Conservation (phyloP, 2,797 vertebrate species). For the Xenentodon cancila region DNA sequence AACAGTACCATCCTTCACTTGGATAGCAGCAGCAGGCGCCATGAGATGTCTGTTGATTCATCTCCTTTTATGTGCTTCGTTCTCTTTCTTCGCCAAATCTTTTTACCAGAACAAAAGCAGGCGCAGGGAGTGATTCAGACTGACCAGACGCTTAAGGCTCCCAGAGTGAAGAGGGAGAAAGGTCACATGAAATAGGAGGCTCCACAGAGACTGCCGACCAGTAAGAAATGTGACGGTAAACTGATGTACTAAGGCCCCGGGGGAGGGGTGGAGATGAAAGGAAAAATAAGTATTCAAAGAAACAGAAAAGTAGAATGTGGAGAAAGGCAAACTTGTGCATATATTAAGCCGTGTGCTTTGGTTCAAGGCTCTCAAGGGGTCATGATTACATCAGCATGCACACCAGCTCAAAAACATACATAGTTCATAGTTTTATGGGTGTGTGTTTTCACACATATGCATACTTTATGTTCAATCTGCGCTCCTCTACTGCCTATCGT, state of each 20-base stretch:
- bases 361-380: slow-evolving; percentile 25
- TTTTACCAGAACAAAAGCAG: slow-evolving; percentile 76
- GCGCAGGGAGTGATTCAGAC: slow-evolving; percentile 70
- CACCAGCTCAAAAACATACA: slow-evolving; percentile 26
- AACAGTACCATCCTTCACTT: slow-evolving; percentile 62
- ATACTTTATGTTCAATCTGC: slow-evolving; percentile 23
- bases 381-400: slow-evolving; percentile 21
- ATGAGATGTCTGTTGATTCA: slow-evolving; percentile 73
- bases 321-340: slow-evolving; percentile 11
- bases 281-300: slow-evolving; percentile 52
- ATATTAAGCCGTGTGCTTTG: slow-evolving; percentile 17
- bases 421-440: slow-evolving; percentile 16
- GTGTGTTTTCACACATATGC: slow-evolving; percentile 5
- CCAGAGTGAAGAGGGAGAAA: slow-evolving; percentile 65
- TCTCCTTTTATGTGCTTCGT: slow-evolving; percentile 63
- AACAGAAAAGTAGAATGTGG: slow-evolving; percentile 33
- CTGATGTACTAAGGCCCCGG: slow-evolving; percentile 65
- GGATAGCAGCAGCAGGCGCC: slow-evolving; percentile 55
- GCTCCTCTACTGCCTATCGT: neutral
- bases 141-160: slow-evolving; percentile 75
- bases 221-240: slow-evolving; percentile 73
- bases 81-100: slow-evolving; percentile 58
- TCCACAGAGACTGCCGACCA: slow-evolving; percentile 72
- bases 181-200: slow-evolving; percentile 78
- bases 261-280: slow-evolving; percentile 55